Percentiles rank a stretch among this genome's conserved stretches.
Evolutionary conservation across 2,113 vertebrate genomes (phyloP).

Genomic region (Bufo gargarizans): DNA sequence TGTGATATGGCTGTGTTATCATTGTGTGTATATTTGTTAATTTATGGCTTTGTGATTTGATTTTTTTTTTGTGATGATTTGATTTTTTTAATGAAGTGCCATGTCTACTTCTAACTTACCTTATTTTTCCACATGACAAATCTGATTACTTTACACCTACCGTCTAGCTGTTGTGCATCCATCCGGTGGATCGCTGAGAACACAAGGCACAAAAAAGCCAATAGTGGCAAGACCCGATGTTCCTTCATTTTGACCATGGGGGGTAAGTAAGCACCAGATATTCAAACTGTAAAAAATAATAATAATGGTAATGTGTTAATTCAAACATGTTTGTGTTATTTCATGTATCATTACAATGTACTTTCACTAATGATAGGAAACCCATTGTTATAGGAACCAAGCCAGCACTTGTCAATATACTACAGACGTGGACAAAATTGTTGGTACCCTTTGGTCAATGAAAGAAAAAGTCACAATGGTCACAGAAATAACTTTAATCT

Average conservation of each 20-base stretch:
- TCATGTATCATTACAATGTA: background rate
- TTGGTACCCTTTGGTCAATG: too few species aligned
- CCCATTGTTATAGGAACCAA: background rate
- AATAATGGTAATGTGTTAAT: background rate
- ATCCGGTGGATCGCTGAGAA: slow-evolving; percentile 40
- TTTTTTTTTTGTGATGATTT: background rate
- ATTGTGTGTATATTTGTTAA: background rate
- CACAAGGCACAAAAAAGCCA: slow-evolving; percentile 51
- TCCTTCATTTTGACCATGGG: slow-evolving; percentile 45
- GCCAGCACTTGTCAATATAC: background rate
- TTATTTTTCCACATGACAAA: background rate
- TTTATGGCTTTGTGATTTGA: too few species aligned
- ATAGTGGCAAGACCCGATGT: slow-evolving; percentile 16
- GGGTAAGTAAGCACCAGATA: slow-evolving; percentile 41
- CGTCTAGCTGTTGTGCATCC: slow-evolving; percentile 40
- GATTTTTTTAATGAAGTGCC: too few species aligned
- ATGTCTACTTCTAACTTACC: background rate
- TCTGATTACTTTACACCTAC: slow-evolving; percentile 23
- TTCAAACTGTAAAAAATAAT: slow-evolving; percentile 22
- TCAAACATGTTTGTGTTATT: background rate
- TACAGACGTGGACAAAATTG: too few species aligned
- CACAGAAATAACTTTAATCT: too few species aligned
- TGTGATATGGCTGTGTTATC: background rate
- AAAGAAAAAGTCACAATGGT: too few species aligned
- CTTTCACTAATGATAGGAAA: too few species aligned